Percentiles rank a stretch among this genome's conserved stretches.
phyloP scores from a whole-genome alignment of 2,797 vertebrate genomes.

The Chaenodraco wilsoni region DNA sequence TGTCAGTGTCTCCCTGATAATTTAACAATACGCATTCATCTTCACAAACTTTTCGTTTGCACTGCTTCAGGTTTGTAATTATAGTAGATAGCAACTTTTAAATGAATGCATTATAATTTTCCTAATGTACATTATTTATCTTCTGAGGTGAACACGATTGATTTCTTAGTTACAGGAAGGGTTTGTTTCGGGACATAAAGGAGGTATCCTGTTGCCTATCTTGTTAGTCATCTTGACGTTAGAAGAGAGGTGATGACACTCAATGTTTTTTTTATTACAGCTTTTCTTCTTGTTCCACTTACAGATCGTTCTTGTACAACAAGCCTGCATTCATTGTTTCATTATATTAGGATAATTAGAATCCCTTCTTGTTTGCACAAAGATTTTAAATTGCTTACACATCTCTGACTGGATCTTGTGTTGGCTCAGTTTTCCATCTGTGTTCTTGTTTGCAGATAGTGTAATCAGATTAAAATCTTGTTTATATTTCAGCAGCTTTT shows the following conservation, averaged over 20 bases:
- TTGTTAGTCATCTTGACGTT: slow-evolving; percentile 72
- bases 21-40: neutral
- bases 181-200: slow-evolving; percentile 56
- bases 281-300: slow-evolving; percentile 20
- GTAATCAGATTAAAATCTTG: slow-evolving; percentile 62
- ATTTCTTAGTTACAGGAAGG: slow-evolving; percentile 58
- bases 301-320: slow-evolving; percentile 5
- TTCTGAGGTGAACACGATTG: slow-evolving; percentile 24
- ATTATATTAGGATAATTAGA: neutral
- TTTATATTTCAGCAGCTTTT: slow-evolving; percentile 58
- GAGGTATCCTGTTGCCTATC: slow-evolving; percentile 66
- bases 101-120: neutral
- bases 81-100: neutral
- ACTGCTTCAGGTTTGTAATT: slow-evolving; percentile 14
- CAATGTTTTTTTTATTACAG: slow-evolving; percentile 41
- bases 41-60: neutral
- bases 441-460: slow-evolving; percentile 24
- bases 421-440: slow-evolving; percentile 10
- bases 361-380: slow-evolving; percentile 28
- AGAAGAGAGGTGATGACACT: slow-evolving; percentile 49
- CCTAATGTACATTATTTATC: slow-evolving; percentile 11
- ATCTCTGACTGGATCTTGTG: slow-evolving; percentile 32
- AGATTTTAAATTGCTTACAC: slow-evolving; percentile 4
- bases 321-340: slow-evolving; percentile 15
- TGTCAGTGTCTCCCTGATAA: neutral